phyloP scores from a whole-genome alignment of 2,888 invertebrate genomes.

The Nemotelus pantherinus region DNA sequence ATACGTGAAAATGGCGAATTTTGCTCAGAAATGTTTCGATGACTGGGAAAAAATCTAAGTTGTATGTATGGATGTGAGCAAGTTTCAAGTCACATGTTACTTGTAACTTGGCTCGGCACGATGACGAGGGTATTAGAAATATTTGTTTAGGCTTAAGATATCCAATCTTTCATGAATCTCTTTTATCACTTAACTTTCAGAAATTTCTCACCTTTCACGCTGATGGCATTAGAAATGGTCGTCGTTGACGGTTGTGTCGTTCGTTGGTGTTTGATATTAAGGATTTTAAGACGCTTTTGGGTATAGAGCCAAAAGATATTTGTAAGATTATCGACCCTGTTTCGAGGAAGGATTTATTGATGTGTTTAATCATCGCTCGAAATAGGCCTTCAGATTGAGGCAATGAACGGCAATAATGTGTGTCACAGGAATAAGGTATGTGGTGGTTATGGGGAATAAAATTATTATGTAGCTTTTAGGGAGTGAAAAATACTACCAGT shows the following conservation, averaged over 20 bases:
- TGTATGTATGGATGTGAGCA: neutral
- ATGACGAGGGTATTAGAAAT: conserved; percentile 39
- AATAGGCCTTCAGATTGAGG: conserved; percentile 1
- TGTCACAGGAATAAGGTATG: no score
- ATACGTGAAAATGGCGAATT: neutral
- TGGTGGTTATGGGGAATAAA: no score
- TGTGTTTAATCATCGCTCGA: conserved; percentile 50
- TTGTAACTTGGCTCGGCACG: neutral
- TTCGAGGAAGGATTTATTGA: conserved; percentile 49
- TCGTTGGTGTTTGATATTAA: conserved; percentile 8
- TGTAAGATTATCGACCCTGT: conserved; percentile 39
- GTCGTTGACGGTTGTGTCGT: neutral
- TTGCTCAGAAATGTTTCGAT: neutral
- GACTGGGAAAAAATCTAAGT: neutral
- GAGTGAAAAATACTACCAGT: no score
- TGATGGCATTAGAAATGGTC: conserved; percentile 1
- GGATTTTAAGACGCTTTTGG: conserved; percentile 1
- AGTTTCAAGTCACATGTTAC: neutral
- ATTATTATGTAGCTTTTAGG: no score
- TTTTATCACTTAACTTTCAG: conserved; percentile 50
- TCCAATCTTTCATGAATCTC: conserved; percentile 36
- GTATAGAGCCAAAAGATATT: conserved; percentile 17
- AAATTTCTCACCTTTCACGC: conserved; percentile 43
- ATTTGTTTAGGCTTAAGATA: conserved; percentile 48
- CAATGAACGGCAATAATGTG: neutral